phyloP scores from a whole-genome alignment of 2,888 invertebrate genomes.

The Polyploca ridens region DNA sequence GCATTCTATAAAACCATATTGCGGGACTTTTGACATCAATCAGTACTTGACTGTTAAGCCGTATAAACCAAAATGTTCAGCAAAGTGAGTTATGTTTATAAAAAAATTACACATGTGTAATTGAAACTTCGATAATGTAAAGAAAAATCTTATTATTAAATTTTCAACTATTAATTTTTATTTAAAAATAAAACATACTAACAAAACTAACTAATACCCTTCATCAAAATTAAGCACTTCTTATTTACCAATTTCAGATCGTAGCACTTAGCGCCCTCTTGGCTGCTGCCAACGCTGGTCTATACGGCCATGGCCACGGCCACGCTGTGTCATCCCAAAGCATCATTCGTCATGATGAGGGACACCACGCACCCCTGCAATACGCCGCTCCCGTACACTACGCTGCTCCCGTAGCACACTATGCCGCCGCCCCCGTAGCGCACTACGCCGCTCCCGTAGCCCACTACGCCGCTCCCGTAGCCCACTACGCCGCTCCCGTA shows the following conservation, averaged over 20 bases:
- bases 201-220: no score
- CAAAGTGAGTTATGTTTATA: slow-evolving; percentile 51
- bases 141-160: no score
- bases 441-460: slow-evolving; percentile 29
- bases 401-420: slow-evolving; percentile 33
- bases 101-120: no score
- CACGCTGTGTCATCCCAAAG: slow-evolving; percentile 67
- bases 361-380: slow-evolving; percentile 54
- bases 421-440: slow-evolving; percentile 28
- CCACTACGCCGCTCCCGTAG: slow-evolving; percentile 26
- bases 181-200: no score
- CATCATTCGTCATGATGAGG: slow-evolving; percentile 65
- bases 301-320: slow-evolving; percentile 50
- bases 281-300: slow-evolving; percentile 76
- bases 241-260: slow-evolving; percentile 54
- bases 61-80: slow-evolving; percentile 59
- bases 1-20: slow-evolving; percentile 62
- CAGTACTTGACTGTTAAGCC: slow-evolving; percentile 49
- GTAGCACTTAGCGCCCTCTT: slow-evolving; percentile 67
- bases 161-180: no score
- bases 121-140: no score
- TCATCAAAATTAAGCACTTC: no score
- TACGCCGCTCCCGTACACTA: slow-evolving; percentile 37
- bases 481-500: slow-evolving; percentile 41
- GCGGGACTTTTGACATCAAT: slow-evolving; percentile 56